Conservation (phyloP, 1,140 invertebrate species). For the Drosophila paulistorum region DNA sequence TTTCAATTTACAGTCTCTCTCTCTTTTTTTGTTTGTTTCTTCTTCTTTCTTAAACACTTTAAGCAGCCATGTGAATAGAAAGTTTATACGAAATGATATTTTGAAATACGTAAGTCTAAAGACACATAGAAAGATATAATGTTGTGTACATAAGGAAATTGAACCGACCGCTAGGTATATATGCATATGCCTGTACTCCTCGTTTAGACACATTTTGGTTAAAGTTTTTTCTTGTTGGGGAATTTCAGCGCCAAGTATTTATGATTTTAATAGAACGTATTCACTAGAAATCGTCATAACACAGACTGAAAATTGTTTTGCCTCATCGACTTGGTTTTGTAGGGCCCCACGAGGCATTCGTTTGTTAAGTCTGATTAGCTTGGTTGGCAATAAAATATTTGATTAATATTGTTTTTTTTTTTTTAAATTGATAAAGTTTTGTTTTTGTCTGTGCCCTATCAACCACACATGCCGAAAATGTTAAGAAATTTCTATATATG, state of each 20-base stretch:
- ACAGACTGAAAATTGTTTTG: constrained; percentile 54
- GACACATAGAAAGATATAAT: constrained; percentile 12
- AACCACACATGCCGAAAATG: constrained; percentile 10
- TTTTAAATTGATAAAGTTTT: constrained; percentile 64
- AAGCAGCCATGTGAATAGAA: constrained; percentile 72
- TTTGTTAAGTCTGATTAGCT: constrained; percentile 49
- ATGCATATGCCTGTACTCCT: constrained; percentile 79
- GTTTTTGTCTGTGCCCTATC: constrained; percentile 20
- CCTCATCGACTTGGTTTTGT: constrained; percentile 26
- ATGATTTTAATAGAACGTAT: constrained; percentile 35
- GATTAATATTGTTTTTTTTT: constrained; percentile 45
- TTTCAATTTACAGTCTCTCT: constrained; percentile 67
- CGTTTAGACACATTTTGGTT: constrained; percentile 73
- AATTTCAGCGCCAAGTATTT: constrained; percentile 30
- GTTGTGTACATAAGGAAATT: constrained; percentile 33
- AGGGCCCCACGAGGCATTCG: constrained; percentile 17
- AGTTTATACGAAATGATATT: constrained; percentile 59
- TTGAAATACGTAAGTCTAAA: constrained; percentile 2
- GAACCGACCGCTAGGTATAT: constrained; percentile 71
- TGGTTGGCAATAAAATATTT: constrained; percentile 52
- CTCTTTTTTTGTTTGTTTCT: constrained; percentile 25
- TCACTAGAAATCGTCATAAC: constrained; percentile 61
- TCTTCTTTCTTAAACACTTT: constrained; percentile 30
- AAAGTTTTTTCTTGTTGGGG: neutral
- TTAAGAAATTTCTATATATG: neutral